Conservation (phyloP, 2,113 vertebrate genomes). For the Pseudonaja textilis region DNA sequence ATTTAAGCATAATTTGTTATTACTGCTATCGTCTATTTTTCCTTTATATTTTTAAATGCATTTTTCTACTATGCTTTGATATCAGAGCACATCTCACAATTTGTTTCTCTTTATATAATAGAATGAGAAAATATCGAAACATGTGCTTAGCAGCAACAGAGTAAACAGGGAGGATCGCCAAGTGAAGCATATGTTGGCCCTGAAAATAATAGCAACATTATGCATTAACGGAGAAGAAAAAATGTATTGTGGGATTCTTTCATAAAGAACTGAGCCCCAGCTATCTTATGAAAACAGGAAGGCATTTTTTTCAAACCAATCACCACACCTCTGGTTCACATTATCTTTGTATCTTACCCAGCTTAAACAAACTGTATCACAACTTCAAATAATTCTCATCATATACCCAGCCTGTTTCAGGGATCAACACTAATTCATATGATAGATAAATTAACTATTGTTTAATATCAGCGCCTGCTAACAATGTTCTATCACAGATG, state of each 20-base stretch:
- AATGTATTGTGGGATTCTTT: constrained; percentile 41
- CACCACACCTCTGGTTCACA: neutral
- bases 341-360: neutral
- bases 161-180: constrained; percentile 46
- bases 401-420: neutral
- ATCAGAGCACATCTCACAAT: constrained; percentile 22
- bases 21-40: neutral
- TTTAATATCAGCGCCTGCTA: neutral
- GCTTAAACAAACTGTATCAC: neutral
- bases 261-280: constrained; percentile 15
- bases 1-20: neutral
- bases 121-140: constrained; percentile 24
- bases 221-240: constrained; percentile 40
- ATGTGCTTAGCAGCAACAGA: constrained; percentile 46
- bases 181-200: constrained; percentile 46
- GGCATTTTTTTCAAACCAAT: neutral
- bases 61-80: constrained; percentile 7
- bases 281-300: neutral
- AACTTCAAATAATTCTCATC: constrained; percentile 1
- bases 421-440: neutral
- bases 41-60: constrained; percentile 11
- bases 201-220: constrained; percentile 35
- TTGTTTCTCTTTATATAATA: constrained; percentile 31
- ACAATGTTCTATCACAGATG: neutral
- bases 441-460: neutral